Conservation (phyloP, 2,888 invertebrate species). For the Leucoma salicis region DNA sequence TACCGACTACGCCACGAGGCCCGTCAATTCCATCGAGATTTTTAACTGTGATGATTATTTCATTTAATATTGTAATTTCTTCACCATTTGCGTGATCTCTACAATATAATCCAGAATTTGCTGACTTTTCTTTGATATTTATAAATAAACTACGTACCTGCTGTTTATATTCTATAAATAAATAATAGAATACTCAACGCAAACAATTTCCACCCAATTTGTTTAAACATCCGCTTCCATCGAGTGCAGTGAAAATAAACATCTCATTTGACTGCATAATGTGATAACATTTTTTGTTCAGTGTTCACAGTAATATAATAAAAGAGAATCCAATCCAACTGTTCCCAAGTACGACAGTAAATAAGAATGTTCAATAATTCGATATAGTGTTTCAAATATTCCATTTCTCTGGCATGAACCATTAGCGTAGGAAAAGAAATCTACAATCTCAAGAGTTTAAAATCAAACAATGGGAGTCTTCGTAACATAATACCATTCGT, state of each 20-base stretch:
- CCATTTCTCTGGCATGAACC: constrained; percentile 52
- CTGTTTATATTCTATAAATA: too few species aligned
- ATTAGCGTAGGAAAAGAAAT: constrained; percentile 64
- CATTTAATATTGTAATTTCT: too few species aligned
- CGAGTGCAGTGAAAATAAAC: constrained; percentile 62
- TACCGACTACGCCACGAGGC: too few species aligned
- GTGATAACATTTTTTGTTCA: constrained; percentile 49
- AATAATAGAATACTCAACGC: constrained; percentile 33
- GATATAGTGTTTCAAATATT: constrained; percentile 60
- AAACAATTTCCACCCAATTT: constrained; percentile 45
- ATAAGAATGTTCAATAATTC: constrained; percentile 57
- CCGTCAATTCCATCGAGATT: too few species aligned
- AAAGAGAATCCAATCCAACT: constrained; percentile 37
- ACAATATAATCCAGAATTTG: too few species aligned
- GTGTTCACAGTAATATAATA: constrained; percentile 42
- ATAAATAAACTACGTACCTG: too few species aligned
- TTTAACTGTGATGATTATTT: too few species aligned
- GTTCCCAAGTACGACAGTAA: constrained; percentile 44
- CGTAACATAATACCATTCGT: constrained; percentile 72
- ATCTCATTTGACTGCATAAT: constrained; percentile 67
- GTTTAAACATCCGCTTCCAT: constrained; percentile 48
- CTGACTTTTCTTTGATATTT: too few species aligned
- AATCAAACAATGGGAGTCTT: constrained; percentile 71
- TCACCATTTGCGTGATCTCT: too few species aligned
- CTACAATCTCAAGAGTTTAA: constrained; percentile 68